Evolutionary conservation across 2,888 invertebrate genomes (phyloP).

Genomic region (Meghimatium bilineatum): DNA sequence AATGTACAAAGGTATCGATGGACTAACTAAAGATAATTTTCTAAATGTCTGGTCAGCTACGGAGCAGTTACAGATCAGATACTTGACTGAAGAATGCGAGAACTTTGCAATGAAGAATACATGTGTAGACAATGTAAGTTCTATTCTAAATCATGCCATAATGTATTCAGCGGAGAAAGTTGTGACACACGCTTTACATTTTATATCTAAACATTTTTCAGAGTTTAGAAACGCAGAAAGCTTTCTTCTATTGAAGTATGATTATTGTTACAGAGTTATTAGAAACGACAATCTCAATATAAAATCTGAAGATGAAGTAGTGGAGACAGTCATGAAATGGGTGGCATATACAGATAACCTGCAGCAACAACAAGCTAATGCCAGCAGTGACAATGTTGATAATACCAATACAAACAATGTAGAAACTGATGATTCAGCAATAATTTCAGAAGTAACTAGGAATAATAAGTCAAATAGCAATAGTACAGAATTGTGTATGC

Average conservation of each 20-base stretch:
- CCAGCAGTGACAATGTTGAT: no score
- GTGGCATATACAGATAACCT: no score
- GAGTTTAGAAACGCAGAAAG: neutral
- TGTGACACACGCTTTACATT: no score
- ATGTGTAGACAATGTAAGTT: neutral
- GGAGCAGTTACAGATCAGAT: neutral
- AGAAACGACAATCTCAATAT: neutral
- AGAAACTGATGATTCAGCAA: no score
- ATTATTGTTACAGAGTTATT: neutral
- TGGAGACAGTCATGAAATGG: conserved; percentile 1
- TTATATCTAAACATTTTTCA: neutral
- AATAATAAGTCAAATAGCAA: no score
- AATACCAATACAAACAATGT: no score
- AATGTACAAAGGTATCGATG: conserved; percentile 2
- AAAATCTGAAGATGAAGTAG: neutral
- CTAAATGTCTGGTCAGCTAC: conserved; percentile 1
- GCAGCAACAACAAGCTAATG: no score
- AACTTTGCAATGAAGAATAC: neutral
- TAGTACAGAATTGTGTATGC: no score
- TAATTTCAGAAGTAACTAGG: no score
- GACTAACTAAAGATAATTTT: neutral
- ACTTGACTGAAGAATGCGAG: conserved; percentile 14
- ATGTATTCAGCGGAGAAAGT: neutral
- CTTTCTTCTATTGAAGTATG: neutral
- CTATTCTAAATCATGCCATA: neutral